Percentiles rank a stretch among this genome's conserved stretches.
Conservation (phyloP, 2,113 vertebrate genomes). For the Orthonyx spaldingii region DNA sequence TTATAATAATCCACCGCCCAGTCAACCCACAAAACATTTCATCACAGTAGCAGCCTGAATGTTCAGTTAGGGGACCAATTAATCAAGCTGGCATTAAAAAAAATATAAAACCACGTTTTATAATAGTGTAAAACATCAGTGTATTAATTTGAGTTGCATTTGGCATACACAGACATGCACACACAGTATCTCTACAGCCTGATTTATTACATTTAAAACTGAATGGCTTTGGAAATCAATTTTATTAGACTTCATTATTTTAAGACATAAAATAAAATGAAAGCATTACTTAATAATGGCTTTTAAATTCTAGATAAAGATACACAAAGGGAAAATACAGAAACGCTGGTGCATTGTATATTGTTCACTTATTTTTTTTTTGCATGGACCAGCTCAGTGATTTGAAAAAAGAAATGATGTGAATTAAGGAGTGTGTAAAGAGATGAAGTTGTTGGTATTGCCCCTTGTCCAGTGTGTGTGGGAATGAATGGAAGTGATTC, state of each 20-base stretch:
- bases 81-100: constrained; percentile 49
- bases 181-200: background rate
- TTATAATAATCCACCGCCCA: constrained; percentile 8
- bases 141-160: constrained; percentile 29
- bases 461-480: background rate
- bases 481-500: background rate
- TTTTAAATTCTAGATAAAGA: constrained; percentile 35
- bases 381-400: background rate
- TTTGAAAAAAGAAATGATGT: background rate
- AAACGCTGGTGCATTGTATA: background rate
- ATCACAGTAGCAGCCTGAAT: constrained; percentile 45
- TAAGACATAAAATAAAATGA: constrained; percentile 42
- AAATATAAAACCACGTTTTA: constrained; percentile 28
- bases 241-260: constrained; percentile 45
- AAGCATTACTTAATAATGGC: constrained; percentile 7
- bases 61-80: constrained; percentile 48
- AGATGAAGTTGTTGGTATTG: background rate
- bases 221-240: constrained; percentile 40
- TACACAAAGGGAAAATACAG: constrained; percentile 18
- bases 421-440: background rate
- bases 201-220: constrained; percentile 50
- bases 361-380: background rate
- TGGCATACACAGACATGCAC: background rate
- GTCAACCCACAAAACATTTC: constrained; percentile 48
- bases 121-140: constrained; percentile 41